Evolutionary conservation across 2,113 vertebrate genomes (phyloP).

Genomic region (Perognathus longimembris): DNA sequence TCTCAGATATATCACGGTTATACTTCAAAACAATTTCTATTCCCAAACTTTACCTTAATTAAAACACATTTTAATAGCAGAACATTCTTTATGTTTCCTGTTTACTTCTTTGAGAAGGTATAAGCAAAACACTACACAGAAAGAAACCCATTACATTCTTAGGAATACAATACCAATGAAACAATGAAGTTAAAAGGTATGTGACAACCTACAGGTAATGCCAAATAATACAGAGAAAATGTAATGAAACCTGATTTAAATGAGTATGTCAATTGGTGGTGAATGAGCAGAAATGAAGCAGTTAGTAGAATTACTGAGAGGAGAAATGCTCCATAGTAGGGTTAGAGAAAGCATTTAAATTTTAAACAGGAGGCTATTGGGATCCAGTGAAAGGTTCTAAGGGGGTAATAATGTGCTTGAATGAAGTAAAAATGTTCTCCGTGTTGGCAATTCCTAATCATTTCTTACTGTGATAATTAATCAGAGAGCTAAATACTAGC

Average conservation of each 20-base stretch:
- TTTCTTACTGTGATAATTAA: slow-evolving; percentile 80
- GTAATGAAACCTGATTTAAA: neutral
- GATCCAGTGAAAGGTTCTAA: slow-evolving; percentile 61
- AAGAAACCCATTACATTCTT: neutral
- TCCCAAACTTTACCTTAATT: neutral
- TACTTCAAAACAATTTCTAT: neutral
- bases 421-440: slow-evolving; percentile 68
- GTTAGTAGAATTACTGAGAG: neutral
- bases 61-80: neutral
- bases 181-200: neutral
- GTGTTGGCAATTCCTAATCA: slow-evolving; percentile 70
- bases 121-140: neutral
- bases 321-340: slow-evolving; percentile 17
- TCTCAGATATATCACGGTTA: neutral
- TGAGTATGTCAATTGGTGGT: neutral
- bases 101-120: neutral
- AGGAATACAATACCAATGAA: slow-evolving; percentile 4
- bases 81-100: neutral
- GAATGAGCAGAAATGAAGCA: slow-evolving; percentile 25
- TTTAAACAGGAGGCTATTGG: slow-evolving; percentile 47
- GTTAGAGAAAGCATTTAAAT: slow-evolving; percentile 52
- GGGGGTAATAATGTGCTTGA: slow-evolving; percentile 59
- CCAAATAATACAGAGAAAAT: neutral
- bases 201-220: neutral
- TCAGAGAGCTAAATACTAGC: slow-evolving; percentile 69